phyloP scores from a whole-genome alignment of 2,113 vertebrate genomes.

The Chaenogobius annularis region DNA sequence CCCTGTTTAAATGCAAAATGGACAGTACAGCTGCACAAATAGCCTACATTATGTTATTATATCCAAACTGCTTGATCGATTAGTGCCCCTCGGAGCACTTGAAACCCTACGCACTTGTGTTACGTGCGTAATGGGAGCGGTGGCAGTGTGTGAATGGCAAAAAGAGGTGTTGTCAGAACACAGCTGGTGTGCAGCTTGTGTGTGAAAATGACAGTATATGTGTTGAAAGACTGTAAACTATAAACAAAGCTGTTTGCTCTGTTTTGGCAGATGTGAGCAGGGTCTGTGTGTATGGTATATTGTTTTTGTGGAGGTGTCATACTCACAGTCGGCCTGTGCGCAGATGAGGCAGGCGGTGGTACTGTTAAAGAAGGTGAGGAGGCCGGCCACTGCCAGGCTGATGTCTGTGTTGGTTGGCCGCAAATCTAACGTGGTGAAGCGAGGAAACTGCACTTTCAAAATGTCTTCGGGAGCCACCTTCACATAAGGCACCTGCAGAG shows the following conservation, averaged over 20 bases:
- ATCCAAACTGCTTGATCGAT: too few relatives aligned
- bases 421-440: conserved; percentile 96
- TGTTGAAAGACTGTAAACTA: conserved; percentile 37
- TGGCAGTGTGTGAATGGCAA: conserved; percentile 26
- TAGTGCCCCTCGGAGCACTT: too few relatives aligned
- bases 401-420: conserved; percentile 96
- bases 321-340: conserved; percentile 96
- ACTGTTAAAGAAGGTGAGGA: conserved; percentile 96
- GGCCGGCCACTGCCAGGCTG: conserved; percentile 91
- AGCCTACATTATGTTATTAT: too few relatives aligned
- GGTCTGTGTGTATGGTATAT: conserved; percentile 13
- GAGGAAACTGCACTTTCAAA: conserved; percentile 91
- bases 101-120: too few relatives aligned
- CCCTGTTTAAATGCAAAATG: too few relatives aligned
- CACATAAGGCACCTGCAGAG: conserved; percentile 91
- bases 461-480: conserved; percentile 97
- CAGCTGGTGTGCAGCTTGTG: conserved; percentile 31
- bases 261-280: conserved; percentile 35
- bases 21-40: too few relatives aligned
- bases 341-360: conserved; percentile 98
- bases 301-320: conserved; percentile 31
- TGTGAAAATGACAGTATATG: conserved; percentile 16
- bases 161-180: conserved; percentile 52
- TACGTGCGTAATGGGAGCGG: too few relatives aligned
- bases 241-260: conserved; percentile 34